A percentile compares a stretch with the other conserved stretches of the same genome.
phyloP scores from a whole-genome alignment of 2,113 vertebrate species.

The Phylloscopus trochiloides region DNA sequence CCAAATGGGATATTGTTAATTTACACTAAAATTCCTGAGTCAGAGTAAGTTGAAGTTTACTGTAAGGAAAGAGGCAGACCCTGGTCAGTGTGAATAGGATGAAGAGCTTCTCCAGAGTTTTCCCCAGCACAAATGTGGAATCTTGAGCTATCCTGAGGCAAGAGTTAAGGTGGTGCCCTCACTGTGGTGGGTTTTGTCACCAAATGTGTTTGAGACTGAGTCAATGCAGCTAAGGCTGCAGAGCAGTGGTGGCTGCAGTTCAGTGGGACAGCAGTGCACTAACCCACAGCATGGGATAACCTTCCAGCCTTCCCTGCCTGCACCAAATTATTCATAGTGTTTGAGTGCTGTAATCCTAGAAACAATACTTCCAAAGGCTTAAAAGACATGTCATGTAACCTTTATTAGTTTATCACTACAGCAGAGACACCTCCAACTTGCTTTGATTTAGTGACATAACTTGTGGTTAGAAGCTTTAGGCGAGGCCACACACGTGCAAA shows the following conservation, averaged over 20 bases:
- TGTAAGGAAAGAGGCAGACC: not conserved
- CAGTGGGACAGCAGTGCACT: not conserved
- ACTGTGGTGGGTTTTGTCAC: not conserved
- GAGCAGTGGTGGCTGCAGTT: not conserved
- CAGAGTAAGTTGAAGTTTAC: not conserved
- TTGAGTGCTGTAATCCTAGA: constrained; percentile 38
- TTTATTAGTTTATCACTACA: constrained; percentile 68
- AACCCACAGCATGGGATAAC: not conserved
- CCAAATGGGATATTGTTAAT: not conserved
- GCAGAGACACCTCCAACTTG: constrained; percentile 37
- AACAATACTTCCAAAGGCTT: constrained; percentile 52
- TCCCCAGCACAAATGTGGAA: not conserved
- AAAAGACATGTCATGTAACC: constrained; percentile 62
- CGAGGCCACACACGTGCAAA: constrained; percentile 71
- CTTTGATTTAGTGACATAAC: constrained; percentile 75
- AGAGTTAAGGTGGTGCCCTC: not conserved
- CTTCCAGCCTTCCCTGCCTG: not conserved
- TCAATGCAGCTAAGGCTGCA: not conserved
- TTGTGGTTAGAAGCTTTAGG: constrained; percentile 72
- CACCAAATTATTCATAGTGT: not conserved
- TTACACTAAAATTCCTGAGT: not conserved
- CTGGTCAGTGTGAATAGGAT: not conserved
- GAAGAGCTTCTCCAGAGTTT: not conserved
- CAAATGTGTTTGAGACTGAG: not conserved
- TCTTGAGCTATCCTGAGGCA: not conserved